Evolutionary conservation across 2,113 vertebrate genomes (phyloP), one percentile per base, ranked within the genome.

Genomic region (Neodontobutis hainanensis): DNA sequence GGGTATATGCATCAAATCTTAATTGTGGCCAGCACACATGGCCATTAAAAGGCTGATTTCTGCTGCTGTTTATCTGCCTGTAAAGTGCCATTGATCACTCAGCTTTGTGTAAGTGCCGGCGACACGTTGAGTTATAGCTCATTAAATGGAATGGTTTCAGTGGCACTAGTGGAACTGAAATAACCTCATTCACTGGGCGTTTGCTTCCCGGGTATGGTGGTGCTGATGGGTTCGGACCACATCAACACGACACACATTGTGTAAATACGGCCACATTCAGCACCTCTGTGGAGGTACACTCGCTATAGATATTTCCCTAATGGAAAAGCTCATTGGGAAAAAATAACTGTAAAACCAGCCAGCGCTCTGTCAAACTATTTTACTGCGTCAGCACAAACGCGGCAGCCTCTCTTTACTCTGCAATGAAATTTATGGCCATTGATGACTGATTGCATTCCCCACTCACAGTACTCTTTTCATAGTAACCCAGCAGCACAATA

Each of bases 401-500:
- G 7, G 48, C 53, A 47, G 78, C 70, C 75, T 82, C 80, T 77
- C 74, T 83, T 85, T 62, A 75, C 86, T 85, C 75, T 63, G 81
- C 82, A 81, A 73, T 86, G 83, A 85, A 88, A 90, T 92, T 83
- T 87, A 90, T 87, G 69, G 83, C 84, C 77, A 81, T 80, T 83
- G 78, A 87, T 88, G 89, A 92, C 85, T 89, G 88, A 91, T 90
- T 89, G 86, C 85, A 69, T 85, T 84, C 67, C 73, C 70, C 71
- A 66, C 64, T 76, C 75, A 73, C 75, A 80, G 58, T 79, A 78
- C 78, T 78, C 77, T 84, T 87, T 87, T 88, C 78, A 89, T 89
- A 88, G 79, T 68, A 90, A 81, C 84, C 85, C 77, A 75, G 75
- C 70, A 75, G 73, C 80, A 81, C 81, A 84, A 85, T 88, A 73